Percentiles rank a stretch among this genome's conserved stretches.
Evolutionary conservation across 2,113 vertebrate genomes (phyloP).

Genomic region (Acanthisitta chloris): DNA sequence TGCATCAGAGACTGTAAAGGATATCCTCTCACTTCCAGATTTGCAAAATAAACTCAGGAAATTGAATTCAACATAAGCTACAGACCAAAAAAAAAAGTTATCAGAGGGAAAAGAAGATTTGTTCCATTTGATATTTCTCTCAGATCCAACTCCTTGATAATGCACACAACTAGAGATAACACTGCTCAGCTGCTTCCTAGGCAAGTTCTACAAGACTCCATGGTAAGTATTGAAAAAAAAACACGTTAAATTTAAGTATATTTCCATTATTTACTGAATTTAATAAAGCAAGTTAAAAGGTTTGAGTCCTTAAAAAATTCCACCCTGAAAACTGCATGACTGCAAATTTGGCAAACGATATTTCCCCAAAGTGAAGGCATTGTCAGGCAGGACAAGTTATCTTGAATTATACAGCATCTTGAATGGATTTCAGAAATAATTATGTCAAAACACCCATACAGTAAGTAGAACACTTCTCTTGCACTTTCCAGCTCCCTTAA

Average conservation of each 20-base stretch:
- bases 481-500: neutral
- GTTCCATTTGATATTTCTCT: neutral
- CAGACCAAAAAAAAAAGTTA: neutral
- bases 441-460: neutral
- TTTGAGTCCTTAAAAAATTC: neutral
- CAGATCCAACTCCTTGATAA: neutral
- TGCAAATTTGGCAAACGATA: neutral
- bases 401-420: neutral
- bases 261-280: neutral
- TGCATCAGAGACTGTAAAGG: neutral
- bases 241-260: neutral
- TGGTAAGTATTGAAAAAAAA: neutral
- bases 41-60: neutral
- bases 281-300: neutral
- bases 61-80: neutral
- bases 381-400: neutral
- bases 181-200: neutral
- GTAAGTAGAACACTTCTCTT: neutral
- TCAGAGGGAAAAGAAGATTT: neutral
- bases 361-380: neutral
- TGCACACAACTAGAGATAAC: neutral
- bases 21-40: neutral
- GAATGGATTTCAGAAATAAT: constrained; percentile 4
- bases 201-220: neutral
- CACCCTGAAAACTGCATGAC: neutral